phyloP scores from a whole-genome alignment of 92 coral and sea anemone species.

The Zoanthus gigantus region DNA sequence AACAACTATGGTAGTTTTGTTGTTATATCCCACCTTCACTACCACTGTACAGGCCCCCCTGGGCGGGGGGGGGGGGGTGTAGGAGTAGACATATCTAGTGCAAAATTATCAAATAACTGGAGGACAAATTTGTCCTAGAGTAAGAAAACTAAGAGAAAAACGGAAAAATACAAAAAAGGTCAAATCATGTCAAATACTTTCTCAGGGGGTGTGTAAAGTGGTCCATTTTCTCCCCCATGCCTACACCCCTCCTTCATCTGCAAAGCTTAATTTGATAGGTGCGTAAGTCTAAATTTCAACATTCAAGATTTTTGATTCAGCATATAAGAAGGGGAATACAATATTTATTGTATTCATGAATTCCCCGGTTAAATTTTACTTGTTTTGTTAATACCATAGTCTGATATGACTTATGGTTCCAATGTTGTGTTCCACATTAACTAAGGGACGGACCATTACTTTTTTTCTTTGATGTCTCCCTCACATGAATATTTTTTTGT shows the following conservation, averaged over 20 bases:
- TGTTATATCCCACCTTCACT: slow-evolving; percentile 1
- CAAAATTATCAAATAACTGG: not conserved
- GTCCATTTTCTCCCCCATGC: not conserved
- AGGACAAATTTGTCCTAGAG: not conserved
- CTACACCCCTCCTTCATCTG: not conserved
- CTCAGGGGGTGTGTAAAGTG: not conserved
- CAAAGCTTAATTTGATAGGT: not conserved
- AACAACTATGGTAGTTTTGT: slow-evolving; percentile 9
- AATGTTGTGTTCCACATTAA: slow-evolving; percentile 18
- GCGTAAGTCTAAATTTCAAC: not conserved
- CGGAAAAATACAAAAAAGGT: not conserved
- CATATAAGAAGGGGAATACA: not conserved
- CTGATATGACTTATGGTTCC: slow-evolving; percentile 3
- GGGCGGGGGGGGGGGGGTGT: slow-evolving; percentile 2
- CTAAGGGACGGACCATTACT: not conserved
- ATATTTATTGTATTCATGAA: not conserved
- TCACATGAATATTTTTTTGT: too few relatives aligned
- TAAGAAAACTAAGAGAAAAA: not conserved
- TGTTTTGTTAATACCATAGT: slow-evolving; percentile 8
- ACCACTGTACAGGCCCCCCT: not conserved
- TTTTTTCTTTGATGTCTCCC: too few relatives aligned
- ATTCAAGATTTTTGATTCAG: not conserved
- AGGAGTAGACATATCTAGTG: slow-evolving; percentile 9
- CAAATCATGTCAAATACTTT: not conserved
- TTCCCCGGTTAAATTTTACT: not conserved